phyloP scores from a whole-genome alignment of 2,113 vertebrate species.

The Alethe castanea region DNA sequence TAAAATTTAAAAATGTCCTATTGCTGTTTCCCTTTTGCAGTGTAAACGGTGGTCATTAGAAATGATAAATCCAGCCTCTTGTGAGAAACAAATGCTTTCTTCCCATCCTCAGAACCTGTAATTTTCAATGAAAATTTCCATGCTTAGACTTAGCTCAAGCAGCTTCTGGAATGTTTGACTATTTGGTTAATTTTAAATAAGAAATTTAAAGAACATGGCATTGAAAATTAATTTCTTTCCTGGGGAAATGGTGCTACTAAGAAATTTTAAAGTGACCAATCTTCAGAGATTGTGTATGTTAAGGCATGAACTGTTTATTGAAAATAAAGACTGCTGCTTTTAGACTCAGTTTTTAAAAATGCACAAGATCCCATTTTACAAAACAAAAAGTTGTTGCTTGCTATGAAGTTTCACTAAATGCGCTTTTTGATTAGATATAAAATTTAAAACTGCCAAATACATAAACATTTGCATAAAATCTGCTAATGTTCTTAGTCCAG shows the following conservation, averaged over 20 bases:
- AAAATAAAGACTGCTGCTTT: not conserved
- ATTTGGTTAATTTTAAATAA: not conserved
- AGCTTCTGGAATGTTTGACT: not conserved
- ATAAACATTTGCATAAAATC: not conserved
- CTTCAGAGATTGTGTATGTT: rapidly evolving
- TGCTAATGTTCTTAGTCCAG: not conserved
- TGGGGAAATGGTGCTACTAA: not conserved
- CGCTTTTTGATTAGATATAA: not conserved
- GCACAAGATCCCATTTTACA: not conserved
- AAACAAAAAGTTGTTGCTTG: not conserved
- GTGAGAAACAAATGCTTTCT: not conserved
- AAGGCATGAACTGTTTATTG: not conserved
- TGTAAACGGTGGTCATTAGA: not conserved
- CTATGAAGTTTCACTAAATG: not conserved
- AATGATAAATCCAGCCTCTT: not conserved
- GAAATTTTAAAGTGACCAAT: not conserved
- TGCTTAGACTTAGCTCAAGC: not conserved
- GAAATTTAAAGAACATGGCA: not conserved
- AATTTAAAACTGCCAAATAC: not conserved
- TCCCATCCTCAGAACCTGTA: not conserved
- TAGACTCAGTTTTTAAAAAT: not conserved
- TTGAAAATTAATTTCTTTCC: not conserved
- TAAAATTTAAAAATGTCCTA: not conserved
- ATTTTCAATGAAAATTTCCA: not conserved
- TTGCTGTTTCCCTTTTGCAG: not conserved